phyloP scores from a whole-genome alignment of 30 jellyfish, hydroid and myxozoan genomes.

The Aurelia coerulea region DNA sequence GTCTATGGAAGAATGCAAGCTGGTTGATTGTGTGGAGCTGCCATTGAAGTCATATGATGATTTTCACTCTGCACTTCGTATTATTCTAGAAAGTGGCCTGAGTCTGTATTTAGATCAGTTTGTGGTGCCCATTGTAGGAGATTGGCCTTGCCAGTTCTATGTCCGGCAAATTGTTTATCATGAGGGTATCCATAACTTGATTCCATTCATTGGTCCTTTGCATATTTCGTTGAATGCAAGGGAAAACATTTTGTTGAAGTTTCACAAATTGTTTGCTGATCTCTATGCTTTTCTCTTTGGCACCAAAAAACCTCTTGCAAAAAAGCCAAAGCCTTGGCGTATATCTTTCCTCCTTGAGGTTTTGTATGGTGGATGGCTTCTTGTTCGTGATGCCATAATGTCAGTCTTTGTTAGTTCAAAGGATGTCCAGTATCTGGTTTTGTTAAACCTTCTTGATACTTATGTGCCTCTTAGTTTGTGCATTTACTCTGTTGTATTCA shows the following conservation, averaged over 20 bases:
- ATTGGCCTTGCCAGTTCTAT: slow-evolving; percentile 43
- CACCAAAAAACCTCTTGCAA: slow-evolving; percentile 42
- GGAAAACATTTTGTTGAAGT: slow-evolving; percentile 3
- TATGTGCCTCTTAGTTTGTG: slow-evolving; percentile 10
- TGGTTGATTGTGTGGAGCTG: slow-evolving; percentile 33
- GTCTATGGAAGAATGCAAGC: slow-evolving; percentile 21
- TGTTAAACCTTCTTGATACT: slow-evolving; percentile 13
- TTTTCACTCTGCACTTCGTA: neutral
- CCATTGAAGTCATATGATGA: slow-evolving; percentile 45
- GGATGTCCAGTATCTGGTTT: slow-evolving; percentile 23
- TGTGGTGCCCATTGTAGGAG: slow-evolving; percentile 20
- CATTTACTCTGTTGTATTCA: slow-evolving; percentile 18
- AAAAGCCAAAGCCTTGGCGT: slow-evolving; percentile 49
- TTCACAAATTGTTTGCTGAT: slow-evolving; percentile 25
- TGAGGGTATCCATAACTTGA: slow-evolving; percentile 19
- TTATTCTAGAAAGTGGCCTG: slow-evolving; percentile 15
- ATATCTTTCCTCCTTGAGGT: slow-evolving; percentile 28
- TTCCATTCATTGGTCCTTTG: slow-evolving; percentile 22
- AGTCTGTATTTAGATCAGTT: slow-evolving; percentile 3
- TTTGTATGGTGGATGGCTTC: slow-evolving; percentile 34
- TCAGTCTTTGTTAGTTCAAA: slow-evolving; percentile 4
- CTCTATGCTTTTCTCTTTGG: slow-evolving; percentile 19
- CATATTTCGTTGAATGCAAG: slow-evolving; percentile 18
- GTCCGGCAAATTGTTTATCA: slow-evolving; percentile 35
- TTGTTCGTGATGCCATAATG: slow-evolving; percentile 22